Percentiles rank a stretch among this genome's conserved stretches.
These are phyloP conservation scores for Leuciscus waleckii DNA, from an alignment of 2,797 vertebrate species.

Conservation along the genomic window DNA sequence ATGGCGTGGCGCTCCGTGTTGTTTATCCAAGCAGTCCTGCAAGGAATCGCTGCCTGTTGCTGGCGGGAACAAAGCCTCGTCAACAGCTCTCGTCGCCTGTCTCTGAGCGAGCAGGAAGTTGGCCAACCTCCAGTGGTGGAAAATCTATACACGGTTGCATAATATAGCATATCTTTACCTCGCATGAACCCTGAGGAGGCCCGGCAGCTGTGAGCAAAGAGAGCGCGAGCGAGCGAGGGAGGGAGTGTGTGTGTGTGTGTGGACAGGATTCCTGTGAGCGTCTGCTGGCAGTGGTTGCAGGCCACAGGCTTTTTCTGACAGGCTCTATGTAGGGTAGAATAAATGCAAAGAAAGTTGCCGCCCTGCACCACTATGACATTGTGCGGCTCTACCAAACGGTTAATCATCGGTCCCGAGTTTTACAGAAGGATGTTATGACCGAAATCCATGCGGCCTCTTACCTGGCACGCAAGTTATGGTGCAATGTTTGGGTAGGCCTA, in stretches of 20 bases:
- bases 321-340: slow-evolving; percentile 52
- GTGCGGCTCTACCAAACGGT: slow-evolving; percentile 15
- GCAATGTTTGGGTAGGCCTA: not conserved
- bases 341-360: slow-evolving; percentile 36
- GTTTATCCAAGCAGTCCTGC: slow-evolving; percentile 21
- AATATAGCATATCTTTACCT: slow-evolving; percentile 85
- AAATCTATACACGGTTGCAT: slow-evolving; percentile 84
- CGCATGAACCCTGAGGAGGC: slow-evolving; percentile 79
- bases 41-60: slow-evolving; percentile 41
- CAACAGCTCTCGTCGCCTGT: slow-evolving; percentile 36
- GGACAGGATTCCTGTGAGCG: slow-evolving; percentile 64
- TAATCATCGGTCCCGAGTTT: not conserved
- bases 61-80: slow-evolving; percentile 36
- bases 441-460: not conserved
- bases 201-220: slow-evolving; percentile 81
- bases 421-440: not conserved
- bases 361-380: slow-evolving; percentile 37
- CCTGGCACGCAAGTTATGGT: not conserved
- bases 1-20: slow-evolving; percentile 21
- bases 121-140: slow-evolving; percentile 78
- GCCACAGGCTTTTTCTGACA: slow-evolving; percentile 66
- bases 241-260: slow-evolving; percentile 53
- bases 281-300: slow-evolving; percentile 66
- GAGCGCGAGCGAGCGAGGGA: slow-evolving; percentile 66
- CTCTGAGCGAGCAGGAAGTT: slow-evolving; percentile 78